Base-by-base conservation (phyloP, 64 coral and sea anemone genomes). In the Montipora foliosa region DNA sequence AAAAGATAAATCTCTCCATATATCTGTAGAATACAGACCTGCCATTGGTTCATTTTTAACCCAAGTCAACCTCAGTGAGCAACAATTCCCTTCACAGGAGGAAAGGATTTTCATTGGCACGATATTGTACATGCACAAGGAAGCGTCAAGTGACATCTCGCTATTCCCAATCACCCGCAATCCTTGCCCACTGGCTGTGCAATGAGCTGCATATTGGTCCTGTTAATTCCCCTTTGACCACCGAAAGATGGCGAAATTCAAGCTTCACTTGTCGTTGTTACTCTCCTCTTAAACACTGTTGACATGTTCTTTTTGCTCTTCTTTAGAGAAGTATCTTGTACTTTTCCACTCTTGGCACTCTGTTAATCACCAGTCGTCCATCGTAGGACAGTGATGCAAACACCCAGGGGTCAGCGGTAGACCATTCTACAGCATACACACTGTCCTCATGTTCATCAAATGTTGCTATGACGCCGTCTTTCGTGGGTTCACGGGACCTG, bases 371-470 rank as follows among this genome's bases (percentile, higher is more conserved):
- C 78, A 99, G 77, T 88, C 98, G 87, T 79, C 98, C 98, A 93
- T 99, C 98, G 10, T 99, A 99, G 10, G 98, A 99, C 44, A 99
- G 92, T 47, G 98, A 99, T 83, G 95, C 98, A 73, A 99, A 99
- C 20, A 99, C 92, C 98, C 98, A 99, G 8, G 98, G 98, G 75
- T 99, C 98, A 77, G 98, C 98, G 44, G 95, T 96, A 21, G 98
- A 99, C 98, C 98, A 99, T 75, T 99, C 98, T 49, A 95, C 95
- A 14, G 98, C 98, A 89, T 99, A 99, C 79, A 99, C 98, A 74
- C 98, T 99, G 80, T 99, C 98, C 73, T 99, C 98, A 74, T 99
- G 98, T 89, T 99, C 98, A 88, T 99, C 98, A 74, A 91, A 99
- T 14, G 98, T 94, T 59, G 98, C 98, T 66, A 99, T 99, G 44